Percentiles rank a stretch among this genome's conserved stretches.
These are phyloP conservation scores for Camelus dromedarius DNA, from an alignment of 2,113 vertebrate genomes.

Conservation along the genomic window DNA sequence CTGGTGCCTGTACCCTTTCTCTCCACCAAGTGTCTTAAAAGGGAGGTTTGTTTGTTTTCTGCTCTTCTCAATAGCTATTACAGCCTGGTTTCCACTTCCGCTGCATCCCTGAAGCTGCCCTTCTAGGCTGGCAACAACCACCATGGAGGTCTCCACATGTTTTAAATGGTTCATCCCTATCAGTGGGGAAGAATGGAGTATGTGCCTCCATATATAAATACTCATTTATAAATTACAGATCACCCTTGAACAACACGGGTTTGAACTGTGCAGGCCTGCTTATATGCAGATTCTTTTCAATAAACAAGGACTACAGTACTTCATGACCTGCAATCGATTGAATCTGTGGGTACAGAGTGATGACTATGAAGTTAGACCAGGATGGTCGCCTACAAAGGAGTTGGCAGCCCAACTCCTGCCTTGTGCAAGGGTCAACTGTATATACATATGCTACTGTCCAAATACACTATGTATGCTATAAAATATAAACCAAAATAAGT, in stretches of 20 bases:
- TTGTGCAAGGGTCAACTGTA: neutral
- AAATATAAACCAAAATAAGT: constrained; percentile 46
- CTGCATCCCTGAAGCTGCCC: neutral
- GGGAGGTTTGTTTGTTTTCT: neutral
- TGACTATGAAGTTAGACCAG: neutral
- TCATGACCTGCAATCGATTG: neutral
- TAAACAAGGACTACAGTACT: neutral
- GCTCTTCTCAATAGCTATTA: neutral
- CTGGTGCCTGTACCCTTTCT: neutral
- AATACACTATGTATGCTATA: neutral
- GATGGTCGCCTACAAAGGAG: neutral
- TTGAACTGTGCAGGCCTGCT: neutral
- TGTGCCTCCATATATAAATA: constrained; percentile 13
- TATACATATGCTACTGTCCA: neutral
- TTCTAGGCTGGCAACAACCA: neutral
- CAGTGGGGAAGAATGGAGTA: neutral
- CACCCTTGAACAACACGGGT: neutral
- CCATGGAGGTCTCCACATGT: neutral
- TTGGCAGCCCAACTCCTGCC: neutral
- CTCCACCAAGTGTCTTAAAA: neutral
- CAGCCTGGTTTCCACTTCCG: neutral
- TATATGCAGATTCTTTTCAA: neutral
- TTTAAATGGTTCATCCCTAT: neutral
- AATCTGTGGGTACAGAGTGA: neutral
- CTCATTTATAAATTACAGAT: constrained; percentile 5